Conservation (phyloP, 2,113 vertebrate genomes). For the Oryzias celebensis region DNA sequence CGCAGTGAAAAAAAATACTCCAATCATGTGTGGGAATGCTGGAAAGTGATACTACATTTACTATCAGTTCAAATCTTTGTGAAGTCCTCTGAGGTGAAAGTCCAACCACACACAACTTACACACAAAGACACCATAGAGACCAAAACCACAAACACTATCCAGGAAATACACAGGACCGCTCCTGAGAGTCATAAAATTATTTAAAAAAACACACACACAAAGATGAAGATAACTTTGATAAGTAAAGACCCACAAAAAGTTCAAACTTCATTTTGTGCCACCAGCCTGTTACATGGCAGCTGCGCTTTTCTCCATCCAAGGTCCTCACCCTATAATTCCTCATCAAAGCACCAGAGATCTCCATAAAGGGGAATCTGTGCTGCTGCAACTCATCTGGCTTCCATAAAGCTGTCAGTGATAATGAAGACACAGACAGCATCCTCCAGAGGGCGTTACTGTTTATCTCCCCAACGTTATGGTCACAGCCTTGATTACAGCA, state of each 20-base stretch:
- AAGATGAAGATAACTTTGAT: no score
- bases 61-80: slow-evolving; percentile 62
- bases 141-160: slow-evolving; percentile 1
- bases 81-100: slow-evolving; percentile 52
- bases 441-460: neutral
- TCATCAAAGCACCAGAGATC: neutral
- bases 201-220: no score
- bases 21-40: slow-evolving; percentile 56
- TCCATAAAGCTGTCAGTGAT: neutral
- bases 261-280: no score
- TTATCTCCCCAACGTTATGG: neutral
- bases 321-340: neutral
- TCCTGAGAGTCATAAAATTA: neutral
- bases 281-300: neutral
- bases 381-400: neutral
- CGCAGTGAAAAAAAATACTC: slow-evolving; percentile 36
- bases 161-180: slow-evolving; percentile 12
- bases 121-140: slow-evolving; percentile 10
- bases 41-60: slow-evolving; percentile 66
- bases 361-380: neutral
- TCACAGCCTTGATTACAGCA: neutral
- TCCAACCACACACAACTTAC: slow-evolving; percentile 12
- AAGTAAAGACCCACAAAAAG: no score
- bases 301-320: neutral
- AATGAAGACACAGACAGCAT: slow-evolving; percentile 1